These are phyloP conservation scores for Argyra leucocephala DNA, from an alignment of 2,888 invertebrate genomes.

Conservation along the genomic window DNA sequence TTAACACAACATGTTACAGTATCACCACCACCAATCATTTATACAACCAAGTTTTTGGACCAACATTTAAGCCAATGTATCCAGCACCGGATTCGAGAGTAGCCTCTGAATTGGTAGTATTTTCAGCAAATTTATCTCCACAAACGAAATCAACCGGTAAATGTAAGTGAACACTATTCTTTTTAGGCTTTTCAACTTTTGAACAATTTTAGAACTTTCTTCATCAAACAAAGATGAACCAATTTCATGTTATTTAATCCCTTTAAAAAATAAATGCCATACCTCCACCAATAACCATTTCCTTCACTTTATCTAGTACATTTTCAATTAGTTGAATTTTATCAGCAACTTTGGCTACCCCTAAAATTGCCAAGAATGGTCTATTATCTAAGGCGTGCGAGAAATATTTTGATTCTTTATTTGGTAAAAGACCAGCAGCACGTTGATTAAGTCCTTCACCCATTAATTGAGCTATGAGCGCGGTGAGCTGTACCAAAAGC, in stretches of 20 bases:
- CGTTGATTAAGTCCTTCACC: conserved; percentile 86
- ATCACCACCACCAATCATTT: too few species aligned
- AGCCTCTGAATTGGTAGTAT: conserved; percentile 69
- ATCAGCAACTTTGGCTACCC: too few species aligned
- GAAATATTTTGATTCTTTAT: too few species aligned
- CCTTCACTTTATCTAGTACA: conserved; percentile 92
- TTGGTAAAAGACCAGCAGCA: too few species aligned
- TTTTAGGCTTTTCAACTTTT: conserved; percentile 79
- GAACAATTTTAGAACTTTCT: conserved; percentile 92
- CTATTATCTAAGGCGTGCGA: too few species aligned
- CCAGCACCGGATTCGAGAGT: conserved; percentile 75
- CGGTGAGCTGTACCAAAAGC: conserved; percentile 94
- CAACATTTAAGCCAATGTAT: conserved; percentile 91
- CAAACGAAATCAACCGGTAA: too few species aligned
- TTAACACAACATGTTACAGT: too few species aligned
- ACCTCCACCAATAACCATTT: conserved; percentile 99
- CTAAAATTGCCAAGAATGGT: too few species aligned
- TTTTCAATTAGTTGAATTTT: conserved; percentile 98
- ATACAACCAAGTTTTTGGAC: conserved; percentile 78
- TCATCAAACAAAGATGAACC: conserved; percentile 91
- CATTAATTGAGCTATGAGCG: conserved; percentile 87
- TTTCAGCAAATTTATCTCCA: too few species aligned
- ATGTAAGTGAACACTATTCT: too few species aligned
- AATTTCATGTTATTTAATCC: conserved; percentile 86
- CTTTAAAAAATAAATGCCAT: conserved; percentile 99